Evolutionary conservation across 2,113 vertebrate species (phyloP).

Genomic region (Xiphias gladius): DNA sequence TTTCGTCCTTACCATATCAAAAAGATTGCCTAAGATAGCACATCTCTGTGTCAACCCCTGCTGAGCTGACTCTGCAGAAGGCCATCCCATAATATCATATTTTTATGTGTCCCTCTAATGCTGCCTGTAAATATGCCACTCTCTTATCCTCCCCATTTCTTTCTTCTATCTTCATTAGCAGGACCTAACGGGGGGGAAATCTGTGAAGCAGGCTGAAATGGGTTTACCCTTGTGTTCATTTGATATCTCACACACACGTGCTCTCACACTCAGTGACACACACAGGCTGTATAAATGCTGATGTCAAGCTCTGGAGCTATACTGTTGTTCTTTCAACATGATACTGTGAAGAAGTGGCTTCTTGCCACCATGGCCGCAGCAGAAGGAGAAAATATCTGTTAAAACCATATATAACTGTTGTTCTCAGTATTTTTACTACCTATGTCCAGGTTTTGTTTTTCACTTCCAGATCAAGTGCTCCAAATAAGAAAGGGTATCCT

Average conservation of each 20-base stretch:
- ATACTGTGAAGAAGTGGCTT: slow-evolving; percentile 1
- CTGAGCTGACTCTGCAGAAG: slow-evolving; percentile 72
- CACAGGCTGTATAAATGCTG: neutral
- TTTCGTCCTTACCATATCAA: slow-evolving; percentile 43
- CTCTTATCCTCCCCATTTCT: slow-evolving; percentile 69
- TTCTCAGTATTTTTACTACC: neutral
- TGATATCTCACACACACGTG: neutral
- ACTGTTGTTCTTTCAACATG: slow-evolving; percentile 3
- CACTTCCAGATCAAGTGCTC: neutral
- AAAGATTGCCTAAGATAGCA: slow-evolving; percentile 65
- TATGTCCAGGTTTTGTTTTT: neutral
- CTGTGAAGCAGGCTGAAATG: slow-evolving; percentile 9
- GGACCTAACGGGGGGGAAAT: slow-evolving; percentile 7
- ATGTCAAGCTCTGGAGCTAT: neutral
- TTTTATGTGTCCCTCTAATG: slow-evolving; percentile 75
- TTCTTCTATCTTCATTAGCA: slow-evolving; percentile 62
- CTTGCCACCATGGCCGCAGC: neutral
- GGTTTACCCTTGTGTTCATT: slow-evolving; percentile 17
- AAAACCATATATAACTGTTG: neutral
- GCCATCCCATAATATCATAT: slow-evolving; percentile 71
- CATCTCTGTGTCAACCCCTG: slow-evolving; percentile 67
- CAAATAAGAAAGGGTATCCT: neutral
- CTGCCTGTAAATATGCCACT: slow-evolving; percentile 67
- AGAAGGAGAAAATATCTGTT: neutral
- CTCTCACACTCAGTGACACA: neutral